These are phyloP conservation scores for Neoarius graeffei DNA, from an alignment of 2,113 vertebrate genomes.

Conservation along the genomic window DNA sequence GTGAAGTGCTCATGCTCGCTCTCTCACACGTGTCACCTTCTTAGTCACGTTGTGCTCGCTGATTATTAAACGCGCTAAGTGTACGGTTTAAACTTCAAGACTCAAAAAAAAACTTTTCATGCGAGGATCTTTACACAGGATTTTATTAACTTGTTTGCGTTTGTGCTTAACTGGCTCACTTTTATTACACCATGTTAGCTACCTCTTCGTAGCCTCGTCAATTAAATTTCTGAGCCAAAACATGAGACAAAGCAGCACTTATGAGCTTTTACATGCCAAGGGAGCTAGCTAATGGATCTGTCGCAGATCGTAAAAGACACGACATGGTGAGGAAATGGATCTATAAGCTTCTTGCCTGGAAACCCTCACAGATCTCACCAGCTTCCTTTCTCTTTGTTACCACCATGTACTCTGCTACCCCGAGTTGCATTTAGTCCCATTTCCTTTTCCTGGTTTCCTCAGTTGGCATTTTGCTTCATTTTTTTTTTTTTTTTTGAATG, in stretches of 20 bases:
- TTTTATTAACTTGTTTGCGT: neutral
- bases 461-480: neutral
- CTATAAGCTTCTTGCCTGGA: neutral
- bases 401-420: no score
- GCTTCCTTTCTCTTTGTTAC: neutral
- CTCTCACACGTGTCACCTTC: no score
- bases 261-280: neutral
- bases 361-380: no score
- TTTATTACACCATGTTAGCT: neutral
- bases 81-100: no score
- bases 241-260: neutral
- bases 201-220: neutral
- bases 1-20: no score
- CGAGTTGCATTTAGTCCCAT: no score
- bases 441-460: neutral
- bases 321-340: neutral
- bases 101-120: no score
- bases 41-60: no score
- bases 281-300: neutral
- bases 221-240: neutral
- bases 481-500: neutral
- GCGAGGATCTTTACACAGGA: no score
- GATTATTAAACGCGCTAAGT: no score
- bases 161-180: neutral
- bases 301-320: neutral